Evolutionary conservation across 1,140 invertebrate species (phyloP).

Genomic region (Reticulitermes speratus): DNA sequence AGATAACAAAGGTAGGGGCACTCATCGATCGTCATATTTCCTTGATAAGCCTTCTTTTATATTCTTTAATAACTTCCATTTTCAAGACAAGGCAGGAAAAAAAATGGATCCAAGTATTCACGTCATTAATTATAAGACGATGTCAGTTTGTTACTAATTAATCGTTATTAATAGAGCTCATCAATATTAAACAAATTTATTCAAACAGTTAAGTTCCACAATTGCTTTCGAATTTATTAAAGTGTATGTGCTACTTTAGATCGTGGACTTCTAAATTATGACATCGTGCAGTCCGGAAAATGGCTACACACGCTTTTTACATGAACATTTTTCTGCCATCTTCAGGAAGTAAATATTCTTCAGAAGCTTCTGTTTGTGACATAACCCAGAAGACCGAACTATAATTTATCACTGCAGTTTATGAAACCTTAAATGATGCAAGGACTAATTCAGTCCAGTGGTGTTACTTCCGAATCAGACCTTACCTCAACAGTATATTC

Average conservation of each 20-base stretch:
- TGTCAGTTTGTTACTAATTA: neutral
- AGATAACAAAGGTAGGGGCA: slow-evolving; percentile 11
- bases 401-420: too few species aligned
- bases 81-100: neutral
- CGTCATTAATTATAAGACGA: neutral
- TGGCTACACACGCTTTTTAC: too few species aligned
- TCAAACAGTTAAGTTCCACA: neutral
- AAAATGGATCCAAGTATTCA: neutral
- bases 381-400: too few species aligned
- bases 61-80: neutral
- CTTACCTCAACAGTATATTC: too few species aligned
- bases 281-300: too few species aligned
- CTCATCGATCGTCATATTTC: neutral
- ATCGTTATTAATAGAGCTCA: neutral
- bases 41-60: neutral
- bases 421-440: too few species aligned
- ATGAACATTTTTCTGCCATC: too few species aligned
- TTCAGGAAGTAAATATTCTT: too few species aligned
- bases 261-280: too few species aligned
- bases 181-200: neutral
- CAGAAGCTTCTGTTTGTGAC: too few species aligned
- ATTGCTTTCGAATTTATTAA: neutral
- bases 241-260: neutral
- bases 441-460: too few species aligned
- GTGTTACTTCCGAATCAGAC: too few species aligned